phyloP scores from a whole-genome alignment of 1,140 invertebrate genomes.

The Tachypleus tridentatus region DNA sequence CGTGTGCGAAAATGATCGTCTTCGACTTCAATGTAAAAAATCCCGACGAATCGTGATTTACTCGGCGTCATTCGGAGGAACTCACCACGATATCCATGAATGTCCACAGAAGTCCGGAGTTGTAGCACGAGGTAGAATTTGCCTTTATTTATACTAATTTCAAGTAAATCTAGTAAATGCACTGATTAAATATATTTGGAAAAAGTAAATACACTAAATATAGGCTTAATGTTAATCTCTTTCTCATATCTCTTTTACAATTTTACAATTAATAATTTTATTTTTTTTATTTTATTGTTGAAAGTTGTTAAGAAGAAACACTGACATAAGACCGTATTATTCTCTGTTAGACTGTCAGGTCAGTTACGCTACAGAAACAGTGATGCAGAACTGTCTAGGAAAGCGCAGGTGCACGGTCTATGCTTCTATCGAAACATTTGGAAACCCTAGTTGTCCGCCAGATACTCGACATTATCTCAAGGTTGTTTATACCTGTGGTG shows the following conservation, averaged over 20 bases:
- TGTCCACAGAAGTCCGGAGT: constrained; percentile 50
- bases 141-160: no score
- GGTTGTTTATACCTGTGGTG: constrained; percentile 23
- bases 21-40: constrained; percentile 41
- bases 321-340: no score
- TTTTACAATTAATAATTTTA: no score
- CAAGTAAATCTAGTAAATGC: no score
- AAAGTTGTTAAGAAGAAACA: no score
- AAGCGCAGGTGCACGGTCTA: constrained; percentile 19
- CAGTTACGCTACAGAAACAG: constrained; percentile 22
- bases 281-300: no score
- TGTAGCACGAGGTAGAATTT: no score
- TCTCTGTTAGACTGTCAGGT: constrained; percentile 17
- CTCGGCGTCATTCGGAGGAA: constrained; percentile 75
- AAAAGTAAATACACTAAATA: no score
- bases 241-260: no score
- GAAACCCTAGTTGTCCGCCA: constrained; percentile 16
- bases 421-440: constrained; percentile 22
- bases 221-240: no score
- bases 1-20: constrained; percentile 73
- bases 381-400: constrained; percentile 22
- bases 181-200: no score
- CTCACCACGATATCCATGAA: constrained; percentile 69
- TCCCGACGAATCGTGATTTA: constrained; percentile 68
- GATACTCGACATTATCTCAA: constrained; percentile 21